phyloP scores from a whole-genome alignment of 2,888 invertebrate species.

The Chymomyza caudatula region DNA sequence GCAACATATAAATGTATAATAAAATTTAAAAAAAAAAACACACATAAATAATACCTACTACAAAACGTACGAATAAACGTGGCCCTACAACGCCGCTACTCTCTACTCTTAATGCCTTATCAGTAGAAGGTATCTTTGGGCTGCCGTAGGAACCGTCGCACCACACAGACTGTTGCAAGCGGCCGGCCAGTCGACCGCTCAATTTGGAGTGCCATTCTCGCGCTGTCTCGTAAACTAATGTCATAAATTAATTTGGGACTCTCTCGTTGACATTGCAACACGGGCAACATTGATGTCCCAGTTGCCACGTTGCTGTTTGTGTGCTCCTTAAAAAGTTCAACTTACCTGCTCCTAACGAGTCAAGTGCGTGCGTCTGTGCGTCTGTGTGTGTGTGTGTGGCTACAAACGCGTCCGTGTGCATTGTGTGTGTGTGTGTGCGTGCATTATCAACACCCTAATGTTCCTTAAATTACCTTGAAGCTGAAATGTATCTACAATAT shows the following conservation, averaged over 20 bases:
- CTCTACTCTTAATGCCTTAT: conserved; percentile 52
- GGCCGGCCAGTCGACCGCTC: conserved; percentile 46
- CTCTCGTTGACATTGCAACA: conserved; percentile 56
- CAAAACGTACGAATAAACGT: conserved; percentile 4
- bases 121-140: conserved; percentile 47
- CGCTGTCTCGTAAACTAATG: conserved; percentile 72
- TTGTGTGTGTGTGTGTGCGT: conserved; percentile 33
- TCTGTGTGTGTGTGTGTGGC: conserved; percentile 15
- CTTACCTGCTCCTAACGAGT: not conserved
- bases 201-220: conserved; percentile 59
- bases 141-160: conserved; percentile 38
- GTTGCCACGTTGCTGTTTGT: too few species aligned
- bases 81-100: conserved; percentile 1
- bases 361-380: conserved; percentile 24
- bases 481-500: too few species aligned
- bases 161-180: too few species aligned
- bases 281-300: conserved; percentile 31
- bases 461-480: conserved; percentile 67
- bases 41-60: conserved; percentile 15
- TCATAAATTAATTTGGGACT: conserved; percentile 73
- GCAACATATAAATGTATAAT: not conserved
- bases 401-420: not conserved
- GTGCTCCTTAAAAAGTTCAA: too few species aligned
- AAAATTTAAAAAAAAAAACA: conserved; percentile 13
- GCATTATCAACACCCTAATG: conserved; percentile 62